A percentile compares a stretch with the other conserved stretches of the same genome.
Evolutionary conservation across 1,140 invertebrate species (phyloP).

Genomic region (Zaprionus davidi): DNA sequence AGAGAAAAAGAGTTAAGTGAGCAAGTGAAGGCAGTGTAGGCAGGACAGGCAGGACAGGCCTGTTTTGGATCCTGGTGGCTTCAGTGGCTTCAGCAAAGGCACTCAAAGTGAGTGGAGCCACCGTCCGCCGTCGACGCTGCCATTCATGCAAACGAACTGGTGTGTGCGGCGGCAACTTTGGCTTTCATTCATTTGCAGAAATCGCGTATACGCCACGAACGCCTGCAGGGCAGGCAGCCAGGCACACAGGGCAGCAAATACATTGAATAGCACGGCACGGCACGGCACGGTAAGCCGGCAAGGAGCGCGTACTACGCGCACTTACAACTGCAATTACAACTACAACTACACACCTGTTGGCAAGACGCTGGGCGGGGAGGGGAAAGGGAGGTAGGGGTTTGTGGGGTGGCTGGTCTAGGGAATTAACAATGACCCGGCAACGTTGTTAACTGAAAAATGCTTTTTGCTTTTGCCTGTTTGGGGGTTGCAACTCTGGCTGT

Average conservation of each 20-base stretch:
- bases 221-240: not conserved
- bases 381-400: not conserved
- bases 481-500: slow-evolving; percentile 16
- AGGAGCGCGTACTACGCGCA: slow-evolving; percentile 57
- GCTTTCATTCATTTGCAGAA: slow-evolving; percentile 62
- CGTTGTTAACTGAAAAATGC: slow-evolving; percentile 78
- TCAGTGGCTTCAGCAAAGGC: not conserved
- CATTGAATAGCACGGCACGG: not conserved
- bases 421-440: slow-evolving; percentile 73
- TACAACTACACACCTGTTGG: slow-evolving; percentile 51
- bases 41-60: no score
- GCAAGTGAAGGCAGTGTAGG: no score
- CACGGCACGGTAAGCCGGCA: not conserved
- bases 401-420: not conserved
- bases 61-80: not conserved
- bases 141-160: slow-evolving; percentile 33
- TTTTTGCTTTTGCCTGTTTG: slow-evolving; percentile 60
- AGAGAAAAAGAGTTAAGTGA: no score
- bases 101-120: not conserved
- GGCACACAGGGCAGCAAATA: not conserved
- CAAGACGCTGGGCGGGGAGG: not conserved
- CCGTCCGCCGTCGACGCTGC: not conserved
- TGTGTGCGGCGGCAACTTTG: slow-evolving; percentile 26
- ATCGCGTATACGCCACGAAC: slow-evolving; percentile 13
- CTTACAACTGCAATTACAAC: slow-evolving; percentile 64